Evolutionary conservation across 2,888 invertebrate species (phyloP), one percentile per base, ranked within the genome.

Genomic region (Scaeva pyrastri): DNA sequence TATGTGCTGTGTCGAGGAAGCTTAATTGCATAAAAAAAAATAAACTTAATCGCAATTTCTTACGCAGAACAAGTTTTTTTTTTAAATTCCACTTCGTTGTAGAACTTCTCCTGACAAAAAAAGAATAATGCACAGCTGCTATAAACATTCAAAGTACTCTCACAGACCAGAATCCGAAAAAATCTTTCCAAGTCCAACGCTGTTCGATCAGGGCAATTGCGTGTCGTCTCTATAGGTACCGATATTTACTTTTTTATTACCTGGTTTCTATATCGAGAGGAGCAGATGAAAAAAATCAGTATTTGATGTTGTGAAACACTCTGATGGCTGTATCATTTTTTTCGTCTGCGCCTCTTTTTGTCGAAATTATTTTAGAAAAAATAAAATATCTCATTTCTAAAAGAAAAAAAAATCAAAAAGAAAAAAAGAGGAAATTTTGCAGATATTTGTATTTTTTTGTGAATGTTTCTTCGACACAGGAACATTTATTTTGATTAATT

Each of bases 171-270:
- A 2, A 50, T 50, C 50, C 6, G 2, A 50, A 21, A 50, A 52
- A 52, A 50, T 5, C 50, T 21, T 2, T 0, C 48, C 1, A 16
- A 52, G 52, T 52, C 23, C 52, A 26, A 7, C 12, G 14, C 60
- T 60, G 39, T 21, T 52, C 50, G 66, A 48, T 56, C 66, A 66
- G 45, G 71, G 52, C 36, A 41, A 74, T 76, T 73, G 75, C 80
- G 80, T 85, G 58, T 68, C 31, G 31, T 31, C 31, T 31, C 31
- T 7, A 31, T 31, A 31, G 31, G 82, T 80, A 80, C 70, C 41
- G 23, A 70, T 78, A 68, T 70, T 80, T 58, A 52, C 60, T 75
- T 75, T 64, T 84, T 74, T 80, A 84, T 80, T 85, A 85, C 80
- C 84, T 75, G 84, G 64, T 62, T 23, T 52, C 66, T 66, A 66